Evolutionary conservation across 2,888 invertebrate genomes (phyloP).

Genomic region (Drosophila niveifrons): DNA sequence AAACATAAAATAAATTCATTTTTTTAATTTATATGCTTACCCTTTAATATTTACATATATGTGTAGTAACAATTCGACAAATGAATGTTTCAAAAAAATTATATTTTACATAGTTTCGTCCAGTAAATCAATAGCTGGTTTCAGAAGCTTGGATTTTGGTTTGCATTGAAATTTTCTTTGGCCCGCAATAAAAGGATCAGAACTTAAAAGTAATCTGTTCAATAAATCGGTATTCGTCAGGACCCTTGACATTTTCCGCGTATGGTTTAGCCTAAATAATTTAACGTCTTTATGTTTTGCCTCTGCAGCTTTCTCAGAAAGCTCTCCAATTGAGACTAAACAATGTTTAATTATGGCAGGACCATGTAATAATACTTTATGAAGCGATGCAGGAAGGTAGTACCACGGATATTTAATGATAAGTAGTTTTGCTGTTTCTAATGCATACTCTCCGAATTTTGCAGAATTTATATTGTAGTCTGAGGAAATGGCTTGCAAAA

Average conservation of each 20-base stretch:
- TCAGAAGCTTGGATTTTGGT: not conserved
- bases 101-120: too few relatives aligned
- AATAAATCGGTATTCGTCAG: not conserved
- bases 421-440: too few relatives aligned
- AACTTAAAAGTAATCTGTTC: slow-evolving; percentile 1
- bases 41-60: too few relatives aligned
- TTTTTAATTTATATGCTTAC: too few relatives aligned
- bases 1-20: too few relatives aligned
- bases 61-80: too few relatives aligned
- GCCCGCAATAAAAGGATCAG: slow-evolving; percentile 3
- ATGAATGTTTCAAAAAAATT: too few relatives aligned
- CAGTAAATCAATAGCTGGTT: not conserved
- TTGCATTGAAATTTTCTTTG: slow-evolving; percentile 1
- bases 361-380: slow-evolving; percentile 1
- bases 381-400: not conserved
- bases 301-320: not conserved
- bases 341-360: not conserved
- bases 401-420: not conserved
- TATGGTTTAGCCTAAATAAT: slow-evolving; percentile 1
- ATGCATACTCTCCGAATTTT: not conserved
- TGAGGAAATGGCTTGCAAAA: not conserved
- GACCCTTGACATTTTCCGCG: not conserved
- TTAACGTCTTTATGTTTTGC: not conserved
- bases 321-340: not conserved
- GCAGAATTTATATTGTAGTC: not conserved